Evolutionary conservation across 2,888 invertebrate species (phyloP).

Genomic region (Osmoderma eremita): DNA sequence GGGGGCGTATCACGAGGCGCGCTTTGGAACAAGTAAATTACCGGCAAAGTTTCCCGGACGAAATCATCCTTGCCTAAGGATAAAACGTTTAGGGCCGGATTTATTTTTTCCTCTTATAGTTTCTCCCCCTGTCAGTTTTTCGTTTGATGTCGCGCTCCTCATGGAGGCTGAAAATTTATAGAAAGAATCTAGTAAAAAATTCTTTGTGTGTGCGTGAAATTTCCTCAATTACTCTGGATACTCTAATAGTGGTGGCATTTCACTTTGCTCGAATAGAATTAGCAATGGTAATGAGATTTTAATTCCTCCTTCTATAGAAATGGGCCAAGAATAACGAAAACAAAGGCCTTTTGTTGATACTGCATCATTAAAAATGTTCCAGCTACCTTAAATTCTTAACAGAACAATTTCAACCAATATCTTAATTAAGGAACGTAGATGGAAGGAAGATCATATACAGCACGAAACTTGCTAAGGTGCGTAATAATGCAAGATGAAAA

Average conservation of each 20-base stretch:
- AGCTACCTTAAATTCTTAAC: no score
- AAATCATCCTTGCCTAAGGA: constrained; percentile 31
- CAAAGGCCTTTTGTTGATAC: no score
- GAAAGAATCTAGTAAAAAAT: no score
- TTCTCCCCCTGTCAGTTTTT: background rate
- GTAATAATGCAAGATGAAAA: no score
- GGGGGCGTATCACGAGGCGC: background rate
- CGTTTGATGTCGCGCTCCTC: background rate
- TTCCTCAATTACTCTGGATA: constrained; percentile 4
- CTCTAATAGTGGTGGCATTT: background rate
- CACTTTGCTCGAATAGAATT: background rate
- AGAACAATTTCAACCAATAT: no score
- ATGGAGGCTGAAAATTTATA: constrained; percentile 1
- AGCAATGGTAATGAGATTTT: constrained; percentile 18
- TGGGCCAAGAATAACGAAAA: no score
- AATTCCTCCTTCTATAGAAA: no score
- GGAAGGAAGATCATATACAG: no score
- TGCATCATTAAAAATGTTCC: no score
- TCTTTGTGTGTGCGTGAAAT: no score
- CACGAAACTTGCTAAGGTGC: no score
- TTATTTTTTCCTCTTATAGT: constrained; percentile 7
- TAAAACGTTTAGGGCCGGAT: constrained; percentile 31
- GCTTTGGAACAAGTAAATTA: constrained; percentile 32
- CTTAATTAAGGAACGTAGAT: no score
- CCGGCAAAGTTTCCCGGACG: constrained; percentile 12